Evolutionary conservation across 2,113 vertebrate genomes (phyloP), one percentile per base, ranked within the genome.

Genomic region (Lampris incognitus): DNA sequence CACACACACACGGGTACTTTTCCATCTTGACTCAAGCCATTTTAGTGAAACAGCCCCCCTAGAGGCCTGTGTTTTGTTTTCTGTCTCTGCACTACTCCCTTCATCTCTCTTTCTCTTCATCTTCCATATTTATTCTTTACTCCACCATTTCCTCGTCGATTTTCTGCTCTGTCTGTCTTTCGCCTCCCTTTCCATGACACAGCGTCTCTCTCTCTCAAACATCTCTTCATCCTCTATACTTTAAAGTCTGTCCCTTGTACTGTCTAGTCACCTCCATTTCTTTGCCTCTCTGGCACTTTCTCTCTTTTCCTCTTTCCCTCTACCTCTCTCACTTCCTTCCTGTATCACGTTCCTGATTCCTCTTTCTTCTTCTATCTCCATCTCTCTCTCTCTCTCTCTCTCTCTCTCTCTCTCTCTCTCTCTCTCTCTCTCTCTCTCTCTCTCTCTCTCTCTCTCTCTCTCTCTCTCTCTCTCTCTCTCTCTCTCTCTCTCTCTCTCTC

Each of bases 1-100:
- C 57, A 40, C 56, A 55, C 61, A 60, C 76, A 65, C 54, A 48
- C 36, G 64, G 69, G 69, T 54, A 52, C 54, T 50, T 2, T 10
- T 11, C 7, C 50, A 54, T 46, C 7, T 46, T 24, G 24, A 24
- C 24, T 24, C 24, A 24, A 24, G 24, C 24, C 24, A 24, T 24
- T 24, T 24, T 24, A 24, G 24, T 24, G 24, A 24, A 24, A 24
- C 24, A 46, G 44, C 44, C 44, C 44, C 44, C 60, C 66, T 24
- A 24, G 24, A 24, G 24, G 24, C 24, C 24, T 24, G 24, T 24
- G 24, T 24, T 24, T 24, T 24, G 24, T 24, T 24, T 24, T 24
- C 24, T 24, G 24, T 24, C 24, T 24, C 24, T 24, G 24, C 24
- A 24, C 24, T 24, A 24, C 24, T 24, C 10, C 44, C 6, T 9